Conservation (phyloP, 2,888 invertebrate genomes). For the Pediacus dermestoides region DNA sequence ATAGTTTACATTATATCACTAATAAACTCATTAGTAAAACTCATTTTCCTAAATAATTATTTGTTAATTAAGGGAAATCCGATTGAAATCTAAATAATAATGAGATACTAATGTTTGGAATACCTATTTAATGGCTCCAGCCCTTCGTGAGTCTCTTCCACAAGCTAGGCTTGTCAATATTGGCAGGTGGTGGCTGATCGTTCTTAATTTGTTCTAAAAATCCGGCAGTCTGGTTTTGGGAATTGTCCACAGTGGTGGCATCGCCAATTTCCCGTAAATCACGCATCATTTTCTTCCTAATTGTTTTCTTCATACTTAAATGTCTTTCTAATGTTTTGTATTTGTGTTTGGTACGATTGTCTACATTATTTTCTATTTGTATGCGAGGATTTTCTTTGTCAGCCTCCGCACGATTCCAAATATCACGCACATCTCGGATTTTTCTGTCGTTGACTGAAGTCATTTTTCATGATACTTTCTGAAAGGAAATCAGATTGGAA, state of each 20-base stretch:
- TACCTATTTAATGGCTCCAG: constrained; percentile 40
- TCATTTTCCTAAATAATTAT: no score
- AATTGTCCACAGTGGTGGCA: constrained; percentile 36
- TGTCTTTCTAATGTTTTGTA: constrained; percentile 75
- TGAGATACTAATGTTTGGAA: no score
- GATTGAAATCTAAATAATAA: no score
- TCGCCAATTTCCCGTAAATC: constrained; percentile 66
- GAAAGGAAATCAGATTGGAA: no score
- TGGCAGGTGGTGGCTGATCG: constrained; percentile 49
- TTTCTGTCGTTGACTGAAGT: constrained; percentile 63
- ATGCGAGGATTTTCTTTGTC: constrained; percentile 45
- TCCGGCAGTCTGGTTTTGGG: constrained; percentile 39
- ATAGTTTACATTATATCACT: no score
- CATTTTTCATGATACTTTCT: constrained; percentile 49
- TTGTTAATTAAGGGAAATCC: no score
- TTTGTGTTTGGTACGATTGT: constrained; percentile 64
- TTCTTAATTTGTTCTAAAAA: constrained; percentile 50
- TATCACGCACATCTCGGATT: constrained; percentile 72
- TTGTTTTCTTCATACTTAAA: constrained; percentile 83
- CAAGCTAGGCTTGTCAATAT: constrained; percentile 49
- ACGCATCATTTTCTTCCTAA: constrained; percentile 80
- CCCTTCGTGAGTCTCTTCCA: constrained; percentile 51
- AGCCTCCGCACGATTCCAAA: constrained; percentile 39
- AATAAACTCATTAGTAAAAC: no score
- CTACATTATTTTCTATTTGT: constrained; percentile 51